Percentiles rank a stretch among this genome's conserved stretches.
Conservation (phyloP, 2,888 invertebrate species). For the Tenodera sinensis region DNA sequence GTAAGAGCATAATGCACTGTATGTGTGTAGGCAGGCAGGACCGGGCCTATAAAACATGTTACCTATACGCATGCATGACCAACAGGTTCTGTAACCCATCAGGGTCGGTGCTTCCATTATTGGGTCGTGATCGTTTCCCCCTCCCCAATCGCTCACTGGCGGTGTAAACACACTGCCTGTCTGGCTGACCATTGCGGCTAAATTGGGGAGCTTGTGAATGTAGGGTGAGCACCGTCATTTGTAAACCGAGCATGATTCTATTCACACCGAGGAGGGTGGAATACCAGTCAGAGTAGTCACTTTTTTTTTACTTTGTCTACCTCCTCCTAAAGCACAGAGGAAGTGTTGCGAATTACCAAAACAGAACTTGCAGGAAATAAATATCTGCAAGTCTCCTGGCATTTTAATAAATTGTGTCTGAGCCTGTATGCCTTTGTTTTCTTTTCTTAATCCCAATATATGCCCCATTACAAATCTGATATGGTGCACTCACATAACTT, state of each 20-base stretch:
- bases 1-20: not conserved
- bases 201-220: constrained; percentile 2
- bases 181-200: constrained; percentile 5
- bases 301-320: not conserved
- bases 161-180: constrained; percentile 2
- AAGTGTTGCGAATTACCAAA: too few relatives aligned
- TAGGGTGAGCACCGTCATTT: constrained; percentile 11
- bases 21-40: not conserved
- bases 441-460: too few relatives aligned
- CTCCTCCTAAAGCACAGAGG: not conserved
- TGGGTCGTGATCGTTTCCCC: constrained; percentile 30
- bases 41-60: not conserved
- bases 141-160: constrained; percentile 41
- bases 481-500: too few relatives aligned
- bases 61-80: constrained; percentile 13
- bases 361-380: too few relatives aligned
- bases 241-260: constrained; percentile 16
- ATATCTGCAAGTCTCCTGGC: too few relatives aligned
- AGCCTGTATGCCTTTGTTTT: too few relatives aligned
- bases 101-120: constrained; percentile 4
- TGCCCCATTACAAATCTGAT: too few relatives aligned
- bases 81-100: constrained; percentile 12
- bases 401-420: too few relatives aligned
- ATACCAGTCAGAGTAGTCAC: not conserved
- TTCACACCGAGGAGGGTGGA: not conserved